Percentiles rank a stretch among this genome's conserved stretches.
Conservation (phyloP, 2,113 vertebrate genomes). For the Eolophus roseicapilla region DNA sequence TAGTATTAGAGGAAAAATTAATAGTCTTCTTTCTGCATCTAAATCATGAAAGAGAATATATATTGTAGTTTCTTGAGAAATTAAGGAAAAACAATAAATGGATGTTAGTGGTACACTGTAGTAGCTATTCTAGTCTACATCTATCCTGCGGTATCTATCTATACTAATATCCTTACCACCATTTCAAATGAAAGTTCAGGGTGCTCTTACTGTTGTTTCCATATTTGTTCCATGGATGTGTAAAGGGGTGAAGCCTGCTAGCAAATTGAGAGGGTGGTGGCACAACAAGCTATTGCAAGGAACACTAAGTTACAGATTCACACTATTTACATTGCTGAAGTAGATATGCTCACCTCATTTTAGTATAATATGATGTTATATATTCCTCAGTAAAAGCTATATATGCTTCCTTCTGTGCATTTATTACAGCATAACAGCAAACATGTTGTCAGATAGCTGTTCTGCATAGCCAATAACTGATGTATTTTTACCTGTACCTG, state of each 20-base stretch:
- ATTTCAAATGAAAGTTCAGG: background rate
- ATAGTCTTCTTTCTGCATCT: background rate
- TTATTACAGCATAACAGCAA: background rate
- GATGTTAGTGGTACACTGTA: background rate
- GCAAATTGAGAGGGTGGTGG: background rate
- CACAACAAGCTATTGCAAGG: background rate
- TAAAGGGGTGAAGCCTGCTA: background rate
- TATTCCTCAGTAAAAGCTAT: background rate
- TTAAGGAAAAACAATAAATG: background rate
- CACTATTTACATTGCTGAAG: background rate
- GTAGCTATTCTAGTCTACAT: background rate
- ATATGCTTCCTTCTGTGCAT: background rate
- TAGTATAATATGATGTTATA: background rate
- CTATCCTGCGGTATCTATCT: background rate
- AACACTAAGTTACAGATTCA: background rate
- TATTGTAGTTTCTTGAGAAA: background rate
- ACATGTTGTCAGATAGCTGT: background rate
- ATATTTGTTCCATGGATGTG: background rate
- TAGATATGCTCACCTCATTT: background rate
- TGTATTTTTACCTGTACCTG: background rate
- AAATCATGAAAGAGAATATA: background rate
- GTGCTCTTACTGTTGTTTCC: background rate
- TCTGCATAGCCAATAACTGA: background rate
- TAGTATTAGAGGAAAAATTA: background rate
- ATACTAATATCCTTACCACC: background rate